phyloP scores from a whole-genome alignment of 1,140 invertebrate genomes.

The Dendroctonus ponderosae region DNA sequence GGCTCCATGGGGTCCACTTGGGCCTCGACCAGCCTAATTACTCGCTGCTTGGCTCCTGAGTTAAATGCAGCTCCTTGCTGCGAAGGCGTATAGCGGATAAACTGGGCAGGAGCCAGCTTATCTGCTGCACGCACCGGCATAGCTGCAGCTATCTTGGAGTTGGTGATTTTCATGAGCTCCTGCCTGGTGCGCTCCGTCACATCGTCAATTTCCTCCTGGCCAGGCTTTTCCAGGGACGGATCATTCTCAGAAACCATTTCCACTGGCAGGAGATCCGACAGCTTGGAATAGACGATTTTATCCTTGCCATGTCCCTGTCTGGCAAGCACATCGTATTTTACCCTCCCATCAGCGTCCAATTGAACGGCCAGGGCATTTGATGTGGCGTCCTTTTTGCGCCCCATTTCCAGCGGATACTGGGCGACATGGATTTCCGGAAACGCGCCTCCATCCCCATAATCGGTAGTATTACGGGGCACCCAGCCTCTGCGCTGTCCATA shows the following conservation, averaged over 20 bases:
- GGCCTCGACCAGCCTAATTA: conserved; percentile 94
- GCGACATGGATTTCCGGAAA: conserved; percentile 98
- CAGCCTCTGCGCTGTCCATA: conserved; percentile 95
- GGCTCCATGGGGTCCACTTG: conserved; percentile 99
- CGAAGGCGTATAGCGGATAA: conserved; percentile 96
- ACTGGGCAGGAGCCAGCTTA: conserved; percentile 85
- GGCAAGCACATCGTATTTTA: conserved; percentile 96
- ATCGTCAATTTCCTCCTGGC: conserved; percentile 81
- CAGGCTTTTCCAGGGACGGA: conserved; percentile 80
- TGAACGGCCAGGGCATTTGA: conserved; percentile 93
- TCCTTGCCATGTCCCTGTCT: conserved; percentile 94
- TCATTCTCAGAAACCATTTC: conserved; percentile 92
- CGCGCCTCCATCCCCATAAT: conserved; percentile 93
- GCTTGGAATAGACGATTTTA: conserved; percentile 96
- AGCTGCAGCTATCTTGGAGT: conserved; percentile 88
- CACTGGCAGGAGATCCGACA: conserved; percentile 90
- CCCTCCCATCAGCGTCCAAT: conserved; percentile 88
- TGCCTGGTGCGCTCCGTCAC: conserved; percentile 81
- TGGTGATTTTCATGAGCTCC: conserved; percentile 84
- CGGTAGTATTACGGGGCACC: conserved; percentile 84
- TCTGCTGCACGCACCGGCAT: conserved; percentile 91
- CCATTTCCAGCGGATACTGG: conserved; percentile 93
- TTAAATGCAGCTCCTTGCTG: conserved; percentile 95
- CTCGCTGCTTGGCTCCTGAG: conserved; percentile 95
- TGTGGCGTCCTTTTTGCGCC: conserved; percentile 69